Evolutionary conservation across 2,888 invertebrate species (phyloP), one percentile per base, ranked within the genome.

Genomic region (Axea sp.): DNA sequence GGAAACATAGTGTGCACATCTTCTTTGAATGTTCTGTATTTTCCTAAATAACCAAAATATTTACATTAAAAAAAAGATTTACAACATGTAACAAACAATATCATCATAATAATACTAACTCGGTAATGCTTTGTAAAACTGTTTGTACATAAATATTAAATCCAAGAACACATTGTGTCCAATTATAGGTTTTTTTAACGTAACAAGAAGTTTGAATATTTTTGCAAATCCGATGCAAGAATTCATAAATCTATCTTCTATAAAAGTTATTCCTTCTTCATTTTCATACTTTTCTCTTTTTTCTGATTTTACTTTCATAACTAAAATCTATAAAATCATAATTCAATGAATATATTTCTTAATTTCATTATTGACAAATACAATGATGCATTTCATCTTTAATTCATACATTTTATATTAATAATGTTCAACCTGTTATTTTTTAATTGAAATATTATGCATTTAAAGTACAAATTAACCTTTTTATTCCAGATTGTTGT

Each of bases 101-200:
- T 2, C 1, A 28, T 9, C 1, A 9, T 9, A 9, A 8, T 9
- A 37, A 37, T 53, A 82, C 80, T 82, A 83, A 90, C 90, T 88
- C 19, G 95, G 95, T 47, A 95, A 83, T 0, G 92, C 90, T 43
- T 90, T 90, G 79, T 93, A 90, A 83, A 95, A 95, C 82, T 93
- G 92, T 78, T 92, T 92, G 80, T 93, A 92, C 59, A 94, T 86
- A 14, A 94, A 89, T 78, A 95, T 83, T 0, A 92, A 86, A 85
- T 95, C 95, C 72, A 93, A 86, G 53, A 93, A 89, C 71, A 92
- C 84, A 84, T 96, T 96, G 84, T 95, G 95, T 0, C 94, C 94
- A 14, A 95, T 88, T 12, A 95, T 87, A 1, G 94, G 94, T 88
- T 93, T 94, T 75, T 91, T 89, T 3, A 90, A 84, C 0, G 87